A percentile compares a stretch with the other conserved stretches of the same genome.
Conservation (phyloP, 2,888 invertebrate genomes). For the Sarcophaga subvicina region DNA sequence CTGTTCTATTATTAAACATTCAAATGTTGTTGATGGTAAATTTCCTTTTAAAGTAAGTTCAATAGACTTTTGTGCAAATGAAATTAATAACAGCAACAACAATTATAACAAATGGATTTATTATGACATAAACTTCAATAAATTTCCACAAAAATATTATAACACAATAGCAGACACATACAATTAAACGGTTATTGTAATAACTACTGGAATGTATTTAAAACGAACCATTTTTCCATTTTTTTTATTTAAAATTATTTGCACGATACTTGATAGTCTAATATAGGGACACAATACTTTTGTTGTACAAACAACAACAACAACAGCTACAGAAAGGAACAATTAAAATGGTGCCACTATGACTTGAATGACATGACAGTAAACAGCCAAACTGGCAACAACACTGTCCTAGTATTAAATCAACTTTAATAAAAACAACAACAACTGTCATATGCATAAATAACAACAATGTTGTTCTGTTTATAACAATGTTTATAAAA, state of each 20-base stretch:
- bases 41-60: slow-evolving; percentile 15
- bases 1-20: neutral
- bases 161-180: neutral
- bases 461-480: slow-evolving; percentile 1
- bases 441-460: neutral
- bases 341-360: slow-evolving; percentile 53
- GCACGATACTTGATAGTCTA: neutral
- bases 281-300: neutral
- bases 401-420: slow-evolving; percentile 12
- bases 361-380: slow-evolving; percentile 57
- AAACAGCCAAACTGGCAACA: slow-evolving; percentile 46
- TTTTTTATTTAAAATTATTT: slow-evolving; percentile 9
- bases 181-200: neutral
- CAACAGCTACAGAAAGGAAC: slow-evolving; percentile 12
- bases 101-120: slow-evolving; percentile 15
- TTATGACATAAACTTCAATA: slow-evolving; percentile 28
- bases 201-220: neutral
- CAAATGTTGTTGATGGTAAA: neutral
- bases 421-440: slow-evolving; percentile 20
- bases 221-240: neutral
- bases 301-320: slow-evolving; percentile 16
- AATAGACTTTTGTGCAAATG: neutral
- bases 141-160: neutral
- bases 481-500: slow-evolving; percentile 39
- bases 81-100: neutral